Conservation (phyloP, 2,888 invertebrate species). For the Cephus sareptanus region DNA sequence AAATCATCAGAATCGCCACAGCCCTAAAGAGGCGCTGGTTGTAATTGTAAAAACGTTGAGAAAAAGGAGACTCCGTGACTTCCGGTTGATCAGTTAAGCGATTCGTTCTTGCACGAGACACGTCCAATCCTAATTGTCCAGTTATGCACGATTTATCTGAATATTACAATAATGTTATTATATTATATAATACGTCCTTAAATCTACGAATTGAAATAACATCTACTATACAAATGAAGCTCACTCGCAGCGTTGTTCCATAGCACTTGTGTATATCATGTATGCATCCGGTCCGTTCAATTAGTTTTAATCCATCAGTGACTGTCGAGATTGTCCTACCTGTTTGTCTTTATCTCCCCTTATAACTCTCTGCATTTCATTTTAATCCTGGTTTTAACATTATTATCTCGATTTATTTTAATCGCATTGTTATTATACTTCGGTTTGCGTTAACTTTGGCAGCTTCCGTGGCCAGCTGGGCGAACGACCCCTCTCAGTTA, state of each 20-base stretch:
- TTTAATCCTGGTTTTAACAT: neutral
- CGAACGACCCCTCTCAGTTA: slow-evolving; percentile 7
- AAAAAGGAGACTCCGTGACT: neutral
- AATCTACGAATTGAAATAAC: slow-evolving; percentile 27
- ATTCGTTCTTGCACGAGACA: slow-evolving; percentile 9
- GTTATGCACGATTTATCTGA: slow-evolving; percentile 28
- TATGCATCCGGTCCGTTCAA: no score
- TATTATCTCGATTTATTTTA: slow-evolving; percentile 7
- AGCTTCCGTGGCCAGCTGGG: slow-evolving; percentile 19
- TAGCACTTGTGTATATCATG: slow-evolving; percentile 13
- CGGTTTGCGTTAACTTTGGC: slow-evolving; percentile 19
- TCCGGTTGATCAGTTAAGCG: neutral
- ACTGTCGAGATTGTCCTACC: no score
- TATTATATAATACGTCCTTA: slow-evolving; percentile 34
- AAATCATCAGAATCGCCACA: neutral
- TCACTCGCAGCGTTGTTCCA: slow-evolving; percentile 24
- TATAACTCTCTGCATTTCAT: neutral
- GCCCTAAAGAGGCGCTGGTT: neutral
- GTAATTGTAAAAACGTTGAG: slow-evolving; percentile 1
- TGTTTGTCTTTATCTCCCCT: neutral
- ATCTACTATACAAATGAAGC: slow-evolving; percentile 41
- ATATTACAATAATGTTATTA: slow-evolving; percentile 31
- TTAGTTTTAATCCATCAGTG: no score
- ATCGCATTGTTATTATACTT: slow-evolving; percentile 1
- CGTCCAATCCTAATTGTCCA: slow-evolving; percentile 20